Conservation (phyloP, 2,888 invertebrate genomes). For the Subacronicta megacephala region DNA sequence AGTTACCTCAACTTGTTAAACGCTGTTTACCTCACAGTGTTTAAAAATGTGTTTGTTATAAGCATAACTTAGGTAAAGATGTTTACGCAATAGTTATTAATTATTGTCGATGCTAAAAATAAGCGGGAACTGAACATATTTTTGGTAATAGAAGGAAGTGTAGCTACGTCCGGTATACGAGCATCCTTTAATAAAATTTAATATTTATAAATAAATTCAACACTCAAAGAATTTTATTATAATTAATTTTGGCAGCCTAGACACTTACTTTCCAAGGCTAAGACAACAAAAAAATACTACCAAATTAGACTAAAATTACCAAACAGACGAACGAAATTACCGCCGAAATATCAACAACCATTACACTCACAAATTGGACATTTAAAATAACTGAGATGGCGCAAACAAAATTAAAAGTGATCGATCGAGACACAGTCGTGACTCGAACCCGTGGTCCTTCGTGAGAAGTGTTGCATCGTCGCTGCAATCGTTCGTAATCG, state of each 20-base stretch:
- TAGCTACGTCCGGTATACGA: not conserved
- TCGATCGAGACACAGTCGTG: slow-evolving; percentile 54
- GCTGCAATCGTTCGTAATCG: slow-evolving; percentile 53
- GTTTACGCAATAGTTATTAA: no score
- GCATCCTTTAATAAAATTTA: not conserved
- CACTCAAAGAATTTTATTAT: not conserved
- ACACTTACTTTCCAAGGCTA: slow-evolving; percentile 7
- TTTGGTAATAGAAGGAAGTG: not conserved
- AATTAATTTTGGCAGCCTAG: not conserved
- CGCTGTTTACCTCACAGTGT: no score
- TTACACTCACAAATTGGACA: slow-evolving; percentile 25
- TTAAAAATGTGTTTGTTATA: no score
- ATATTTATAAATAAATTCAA: not conserved
- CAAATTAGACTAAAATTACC: slow-evolving; percentile 25
- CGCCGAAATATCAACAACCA: slow-evolving; percentile 21
- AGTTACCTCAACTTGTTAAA: no score
- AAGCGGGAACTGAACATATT: no score
- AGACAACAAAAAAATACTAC: slow-evolving; percentile 25
- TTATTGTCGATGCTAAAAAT: no score
- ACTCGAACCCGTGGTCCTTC: slow-evolving; percentile 51
- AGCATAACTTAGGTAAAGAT: no score
- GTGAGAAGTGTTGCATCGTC: slow-evolving; percentile 56
- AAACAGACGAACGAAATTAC: slow-evolving; percentile 35
- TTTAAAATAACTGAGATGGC: slow-evolving; percentile 52
- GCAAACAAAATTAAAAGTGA: slow-evolving; percentile 61